These are phyloP conservation scores for Tuta absoluta DNA, from an alignment of 2,888 invertebrate genomes.

Conservation along the genomic window DNA sequence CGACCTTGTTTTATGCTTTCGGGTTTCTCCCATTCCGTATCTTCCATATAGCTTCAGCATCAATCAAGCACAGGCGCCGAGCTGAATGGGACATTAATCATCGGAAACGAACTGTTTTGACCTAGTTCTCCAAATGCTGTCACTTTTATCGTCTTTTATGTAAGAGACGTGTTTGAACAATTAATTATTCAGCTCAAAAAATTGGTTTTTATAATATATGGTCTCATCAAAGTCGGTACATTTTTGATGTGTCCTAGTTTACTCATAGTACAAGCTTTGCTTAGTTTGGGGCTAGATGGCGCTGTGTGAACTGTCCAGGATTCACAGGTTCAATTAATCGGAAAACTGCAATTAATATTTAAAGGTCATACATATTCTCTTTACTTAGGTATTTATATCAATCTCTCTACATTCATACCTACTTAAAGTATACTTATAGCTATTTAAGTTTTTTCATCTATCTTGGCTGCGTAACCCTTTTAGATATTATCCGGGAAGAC, in stretches of 20 bases:
- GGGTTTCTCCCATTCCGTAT: background rate
- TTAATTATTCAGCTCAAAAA: background rate
- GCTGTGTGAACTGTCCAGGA: too few relatives aligned
- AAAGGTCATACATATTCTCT: too few relatives aligned
- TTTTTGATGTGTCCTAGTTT: too few relatives aligned
- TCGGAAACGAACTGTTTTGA: background rate
- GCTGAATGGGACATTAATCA: conserved; percentile 14
- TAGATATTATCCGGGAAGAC: background rate
- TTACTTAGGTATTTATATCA: too few relatives aligned
- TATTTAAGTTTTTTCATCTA: background rate
- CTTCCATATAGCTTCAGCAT: conserved; percentile 40
- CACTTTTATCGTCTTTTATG: conserved; percentile 1
- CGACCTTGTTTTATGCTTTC: background rate
- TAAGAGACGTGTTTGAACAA: background rate
- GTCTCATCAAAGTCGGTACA: too few relatives aligned
- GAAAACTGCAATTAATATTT: too few relatives aligned
- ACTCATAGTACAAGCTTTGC: too few relatives aligned
- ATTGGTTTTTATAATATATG: too few relatives aligned
- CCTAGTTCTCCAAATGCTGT: background rate
- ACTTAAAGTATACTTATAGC: too few relatives aligned
- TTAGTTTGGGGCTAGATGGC: too few relatives aligned
- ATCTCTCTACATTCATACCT: too few relatives aligned
- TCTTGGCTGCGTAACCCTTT: background rate
- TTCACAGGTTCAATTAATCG: too few relatives aligned
- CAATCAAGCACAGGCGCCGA: conserved; percentile 61